Conservation (phyloP, 92 coral and sea anemone genomes). For the Epizoanthus illoricatus region DNA sequence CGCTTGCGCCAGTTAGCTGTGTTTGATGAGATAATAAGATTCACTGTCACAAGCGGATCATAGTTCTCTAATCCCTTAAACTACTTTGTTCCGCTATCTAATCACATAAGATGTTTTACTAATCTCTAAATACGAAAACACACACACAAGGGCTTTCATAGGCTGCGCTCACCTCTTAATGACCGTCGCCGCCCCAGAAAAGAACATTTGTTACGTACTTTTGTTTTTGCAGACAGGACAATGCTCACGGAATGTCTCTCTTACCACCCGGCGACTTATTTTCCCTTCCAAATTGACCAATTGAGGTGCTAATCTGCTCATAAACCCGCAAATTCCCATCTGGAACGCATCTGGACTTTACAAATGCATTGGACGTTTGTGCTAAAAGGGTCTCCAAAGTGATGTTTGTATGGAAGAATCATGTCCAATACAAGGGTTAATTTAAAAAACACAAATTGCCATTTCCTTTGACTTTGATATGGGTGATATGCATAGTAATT, state of each 20-base stretch:
- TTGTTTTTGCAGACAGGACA: slow-evolving; percentile 28
- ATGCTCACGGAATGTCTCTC: slow-evolving; percentile 23
- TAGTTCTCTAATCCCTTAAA: slow-evolving; percentile 35
- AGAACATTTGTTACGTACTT: background rate
- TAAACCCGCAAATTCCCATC: slow-evolving; percentile 36
- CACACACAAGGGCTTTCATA: slow-evolving; percentile 4
- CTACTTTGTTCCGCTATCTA: slow-evolving; percentile 35
- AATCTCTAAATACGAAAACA: slow-evolving; percentile 30
- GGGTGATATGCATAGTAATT: no score
- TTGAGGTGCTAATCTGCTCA: slow-evolving; percentile 41
- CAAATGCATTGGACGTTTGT: slow-evolving; percentile 28
- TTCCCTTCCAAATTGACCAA: slow-evolving; percentile 32
- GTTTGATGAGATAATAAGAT: slow-evolving; percentile 44
- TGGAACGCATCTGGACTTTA: slow-evolving; percentile 29
- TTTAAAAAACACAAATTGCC: no score
- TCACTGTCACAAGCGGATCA: slow-evolving; percentile 31
- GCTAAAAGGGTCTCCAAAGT: background rate
- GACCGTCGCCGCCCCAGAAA: slow-evolving; percentile 10
- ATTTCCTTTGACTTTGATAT: no score
- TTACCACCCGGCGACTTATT: slow-evolving; percentile 15
- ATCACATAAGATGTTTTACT: slow-evolving; percentile 33
- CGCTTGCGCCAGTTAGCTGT: background rate
- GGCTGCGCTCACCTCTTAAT: slow-evolving; percentile 18
- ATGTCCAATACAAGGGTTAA: no score
- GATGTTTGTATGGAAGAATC: no score